Conservation (phyloP, 2,888 invertebrate species). For the Lamellibrachia satsuma region DNA sequence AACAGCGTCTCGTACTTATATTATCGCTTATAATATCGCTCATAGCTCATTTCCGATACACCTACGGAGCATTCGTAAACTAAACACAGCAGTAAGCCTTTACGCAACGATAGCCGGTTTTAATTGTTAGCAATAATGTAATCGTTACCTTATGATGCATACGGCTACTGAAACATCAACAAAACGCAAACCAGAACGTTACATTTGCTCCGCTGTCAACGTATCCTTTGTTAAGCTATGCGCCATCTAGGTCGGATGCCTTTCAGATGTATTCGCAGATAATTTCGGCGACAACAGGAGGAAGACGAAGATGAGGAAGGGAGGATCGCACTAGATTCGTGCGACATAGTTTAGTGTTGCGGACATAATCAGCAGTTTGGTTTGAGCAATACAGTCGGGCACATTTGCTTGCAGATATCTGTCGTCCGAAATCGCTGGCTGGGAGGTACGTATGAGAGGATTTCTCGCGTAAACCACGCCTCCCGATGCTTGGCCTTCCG, state of each 20-base stretch:
- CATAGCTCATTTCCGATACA: not conserved
- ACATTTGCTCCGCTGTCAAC: not conserved
- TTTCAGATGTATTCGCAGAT: conserved; percentile 4
- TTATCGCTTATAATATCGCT: not conserved
- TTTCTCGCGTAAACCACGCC: not conserved
- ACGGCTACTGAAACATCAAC: not conserved
- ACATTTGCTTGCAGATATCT: not conserved
- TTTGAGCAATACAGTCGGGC: not conserved
- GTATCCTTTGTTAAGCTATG: not conserved
- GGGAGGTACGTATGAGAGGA: not conserved
- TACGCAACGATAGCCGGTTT: not conserved
- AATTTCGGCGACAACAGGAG: conserved; percentile 17
- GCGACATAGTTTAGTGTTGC: not conserved
- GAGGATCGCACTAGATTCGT: not conserved
- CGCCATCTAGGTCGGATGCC: conserved; percentile 17
- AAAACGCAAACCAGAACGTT: not conserved
- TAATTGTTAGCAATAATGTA: not conserved
- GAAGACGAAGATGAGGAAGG: conserved; percentile 6
- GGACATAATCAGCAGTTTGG: not conserved
- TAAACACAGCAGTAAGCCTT: not conserved
- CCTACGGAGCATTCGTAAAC: not conserved
- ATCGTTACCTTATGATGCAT: not conserved
- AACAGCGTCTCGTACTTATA: not conserved
- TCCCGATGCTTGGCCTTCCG: not conserved
- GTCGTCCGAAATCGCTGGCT: not conserved